These are phyloP conservation scores for Ambastaia sidthimunki DNA, from an alignment of 2,797 vertebrate species.

Conservation along the genomic window DNA sequence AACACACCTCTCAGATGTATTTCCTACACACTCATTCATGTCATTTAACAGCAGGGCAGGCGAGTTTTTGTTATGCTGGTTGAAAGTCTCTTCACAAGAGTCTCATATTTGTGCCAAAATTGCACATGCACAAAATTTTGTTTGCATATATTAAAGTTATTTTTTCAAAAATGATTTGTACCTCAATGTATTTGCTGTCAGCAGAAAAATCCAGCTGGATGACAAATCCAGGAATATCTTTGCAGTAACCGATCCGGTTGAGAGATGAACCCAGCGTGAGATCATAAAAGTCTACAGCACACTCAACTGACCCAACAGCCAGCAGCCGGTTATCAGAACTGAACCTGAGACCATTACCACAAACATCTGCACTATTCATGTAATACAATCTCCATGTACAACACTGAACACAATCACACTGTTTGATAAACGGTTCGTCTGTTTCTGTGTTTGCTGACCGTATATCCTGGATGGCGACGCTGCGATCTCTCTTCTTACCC, in stretches of 20 bases:
- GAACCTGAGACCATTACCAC: slow-evolving; percentile 77
- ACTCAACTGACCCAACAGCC: slow-evolving; percentile 90
- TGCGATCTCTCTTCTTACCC: slow-evolving; percentile 95
- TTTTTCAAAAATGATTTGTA: slow-evolving; percentile 54
- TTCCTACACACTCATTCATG: no score
- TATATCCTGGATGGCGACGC: slow-evolving; percentile 89
- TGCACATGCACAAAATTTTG: no score
- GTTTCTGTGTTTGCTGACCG: slow-evolving; percentile 73
- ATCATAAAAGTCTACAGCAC: slow-evolving; percentile 94
- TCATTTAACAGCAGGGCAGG: no score
- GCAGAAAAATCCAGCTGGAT: slow-evolving; percentile 95
- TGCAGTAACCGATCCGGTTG: slow-evolving; percentile 93
- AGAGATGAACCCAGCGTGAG: slow-evolving; percentile 90
- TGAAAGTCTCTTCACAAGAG: no score
- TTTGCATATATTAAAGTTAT: no score
- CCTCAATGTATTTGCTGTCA: slow-evolving; percentile 92
- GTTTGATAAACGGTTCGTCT: not conserved
- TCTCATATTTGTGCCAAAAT: no score
- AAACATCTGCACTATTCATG: not conserved
- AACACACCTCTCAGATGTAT: not conserved
- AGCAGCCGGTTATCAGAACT: slow-evolving; percentile 91
- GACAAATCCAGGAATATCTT: slow-evolving; percentile 91
- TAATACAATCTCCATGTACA: not conserved
- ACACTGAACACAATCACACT: not conserved
- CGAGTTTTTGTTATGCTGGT: no score